A percentile compares a stretch with the other conserved stretches of the same genome.
These are phyloP conservation scores for Mylabris phalerata DNA, from an alignment of 1,140 invertebrate genomes.

Conservation along the genomic window DNA sequence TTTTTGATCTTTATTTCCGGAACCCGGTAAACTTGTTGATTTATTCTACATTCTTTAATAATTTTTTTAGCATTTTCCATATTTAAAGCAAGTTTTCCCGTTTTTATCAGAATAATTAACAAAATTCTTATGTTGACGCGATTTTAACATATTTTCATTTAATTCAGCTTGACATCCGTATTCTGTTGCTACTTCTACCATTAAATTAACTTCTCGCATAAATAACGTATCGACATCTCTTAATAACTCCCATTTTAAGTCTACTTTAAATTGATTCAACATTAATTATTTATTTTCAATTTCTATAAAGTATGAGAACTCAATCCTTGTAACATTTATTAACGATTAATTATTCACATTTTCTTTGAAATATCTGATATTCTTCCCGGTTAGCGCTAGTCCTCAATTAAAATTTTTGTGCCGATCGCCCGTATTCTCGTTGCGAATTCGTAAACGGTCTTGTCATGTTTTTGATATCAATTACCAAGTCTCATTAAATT, in stretches of 20 bases:
- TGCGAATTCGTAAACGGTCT: background rate
- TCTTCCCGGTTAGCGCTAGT: background rate
- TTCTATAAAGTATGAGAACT: too few relatives aligned
- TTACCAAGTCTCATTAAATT: background rate
- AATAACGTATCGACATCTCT: background rate
- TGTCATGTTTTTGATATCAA: background rate
- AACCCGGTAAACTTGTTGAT: background rate
- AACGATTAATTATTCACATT: background rate
- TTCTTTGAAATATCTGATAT: background rate
- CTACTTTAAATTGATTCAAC: background rate
- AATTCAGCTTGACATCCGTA: background rate
- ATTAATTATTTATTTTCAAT: too few relatives aligned
- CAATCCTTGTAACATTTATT: too few relatives aligned
- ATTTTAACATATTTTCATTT: background rate
- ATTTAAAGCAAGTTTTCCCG: background rate
- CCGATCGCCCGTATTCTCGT: background rate
- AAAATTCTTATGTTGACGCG: background rate
- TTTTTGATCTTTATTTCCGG: background rate
- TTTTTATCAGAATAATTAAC: background rate
- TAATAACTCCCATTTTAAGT: background rate
- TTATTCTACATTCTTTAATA: background rate
- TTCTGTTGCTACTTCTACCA: background rate
- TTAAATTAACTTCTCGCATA: background rate
- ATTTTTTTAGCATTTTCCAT: background rate
- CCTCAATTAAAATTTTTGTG: background rate